Percentiles rank a stretch among this genome's conserved stretches.
Evolutionary conservation across 2,113 vertebrate species (phyloP).

Genomic region (Esox niger): DNA sequence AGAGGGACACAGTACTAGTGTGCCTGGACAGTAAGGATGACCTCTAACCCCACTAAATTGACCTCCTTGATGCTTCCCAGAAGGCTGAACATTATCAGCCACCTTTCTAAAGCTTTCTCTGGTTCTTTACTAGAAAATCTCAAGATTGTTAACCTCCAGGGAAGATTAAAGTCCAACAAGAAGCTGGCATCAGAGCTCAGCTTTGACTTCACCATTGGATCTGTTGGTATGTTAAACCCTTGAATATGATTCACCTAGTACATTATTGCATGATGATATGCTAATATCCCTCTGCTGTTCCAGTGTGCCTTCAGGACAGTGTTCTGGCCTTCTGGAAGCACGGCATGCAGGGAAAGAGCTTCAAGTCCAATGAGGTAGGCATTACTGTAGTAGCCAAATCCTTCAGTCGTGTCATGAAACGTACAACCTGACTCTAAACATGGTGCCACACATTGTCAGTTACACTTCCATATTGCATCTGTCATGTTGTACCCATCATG

Average conservation of each 20-base stretch:
- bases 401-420: too few species aligned
- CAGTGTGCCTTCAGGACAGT: slow-evolving; percentile 98
- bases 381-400: neutral
- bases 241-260: neutral
- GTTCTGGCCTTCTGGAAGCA: slow-evolving; percentile 99
- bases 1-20: slow-evolving; percentile 95
- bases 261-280: too few species aligned
- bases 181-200: slow-evolving; percentile 96
- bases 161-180: slow-evolving; percentile 94
- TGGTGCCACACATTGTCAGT: neutral
- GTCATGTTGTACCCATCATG: too few species aligned
- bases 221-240: slow-evolving; percentile 88
- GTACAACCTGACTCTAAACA: neutral
- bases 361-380: slow-evolving; percentile 94
- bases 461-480: too few species aligned
- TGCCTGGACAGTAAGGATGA: slow-evolving; percentile 92
- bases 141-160: slow-evolving; percentile 98
- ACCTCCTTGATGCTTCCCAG: too few species aligned
- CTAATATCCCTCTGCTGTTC: neutral
- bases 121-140: slow-evolving; percentile 81
- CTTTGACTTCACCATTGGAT: slow-evolving; percentile 95
- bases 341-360: slow-evolving; percentile 98
- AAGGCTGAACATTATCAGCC: too few species aligned
- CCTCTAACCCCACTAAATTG: neutral
- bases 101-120: slow-evolving; percentile 11